Percentiles rank a stretch among this genome's conserved stretches.
Conservation (phyloP, 1,140 invertebrate genomes). For the Platorchestia sp. region DNA sequence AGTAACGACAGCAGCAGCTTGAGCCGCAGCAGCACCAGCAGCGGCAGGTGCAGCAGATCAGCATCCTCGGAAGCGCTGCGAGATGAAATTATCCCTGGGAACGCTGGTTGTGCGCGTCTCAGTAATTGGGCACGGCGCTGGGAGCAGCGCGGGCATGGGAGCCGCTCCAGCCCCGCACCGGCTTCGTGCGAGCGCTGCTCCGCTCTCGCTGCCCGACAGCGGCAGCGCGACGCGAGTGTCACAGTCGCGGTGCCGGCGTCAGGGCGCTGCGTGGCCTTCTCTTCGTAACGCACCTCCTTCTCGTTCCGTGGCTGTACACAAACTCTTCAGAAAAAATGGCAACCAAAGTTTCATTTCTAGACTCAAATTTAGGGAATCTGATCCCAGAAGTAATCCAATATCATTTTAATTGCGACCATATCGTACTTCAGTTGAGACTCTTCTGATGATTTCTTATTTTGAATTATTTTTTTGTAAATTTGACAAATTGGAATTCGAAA, state of each 20-base stretch:
- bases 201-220: neutral
- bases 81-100: conserved; percentile 45
- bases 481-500: too few species aligned
- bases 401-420: neutral
- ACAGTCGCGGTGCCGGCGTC: neutral
- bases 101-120: conserved; percentile 31
- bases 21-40: neutral
- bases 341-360: neutral
- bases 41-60: conserved; percentile 26
- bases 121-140: conserved; percentile 28
- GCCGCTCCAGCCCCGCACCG: neutral
- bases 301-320: neutral
- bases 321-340: neutral
- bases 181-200: neutral
- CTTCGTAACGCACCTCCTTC: neutral
- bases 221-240: neutral
- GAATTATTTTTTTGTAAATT: too few species aligned
- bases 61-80: conserved; percentile 24
- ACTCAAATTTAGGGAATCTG: neutral
- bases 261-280: too few species aligned
- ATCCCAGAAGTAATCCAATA: neutral
- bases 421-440: neutral
- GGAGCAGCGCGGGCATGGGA: neutral
- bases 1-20: neutral
- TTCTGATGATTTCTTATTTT: neutral